Conservation (phyloP, 2,113 vertebrate species). For the Lathamus discolor region DNA sequence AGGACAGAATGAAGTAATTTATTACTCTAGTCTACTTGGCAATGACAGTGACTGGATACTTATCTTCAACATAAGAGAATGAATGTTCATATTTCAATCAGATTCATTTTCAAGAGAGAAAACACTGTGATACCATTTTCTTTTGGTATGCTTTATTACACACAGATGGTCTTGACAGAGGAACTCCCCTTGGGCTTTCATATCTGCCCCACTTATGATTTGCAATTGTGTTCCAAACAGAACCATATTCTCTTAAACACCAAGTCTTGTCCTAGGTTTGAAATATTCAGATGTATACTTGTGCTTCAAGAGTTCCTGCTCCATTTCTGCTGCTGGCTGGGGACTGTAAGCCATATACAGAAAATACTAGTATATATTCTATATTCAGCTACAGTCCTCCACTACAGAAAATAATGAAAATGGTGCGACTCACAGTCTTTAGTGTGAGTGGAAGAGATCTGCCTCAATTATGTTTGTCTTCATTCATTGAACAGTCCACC, state of each 20-base stretch:
- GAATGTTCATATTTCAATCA: slow-evolving; percentile 23
- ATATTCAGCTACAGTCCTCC: neutral
- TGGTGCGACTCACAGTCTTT: neutral
- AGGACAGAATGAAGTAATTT: neutral
- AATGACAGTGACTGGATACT: slow-evolving; percentile 12
- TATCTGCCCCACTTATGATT: slow-evolving; percentile 23
- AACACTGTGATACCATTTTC: slow-evolving; percentile 48
- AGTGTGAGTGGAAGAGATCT: neutral
- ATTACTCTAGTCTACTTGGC: slow-evolving; percentile 26
- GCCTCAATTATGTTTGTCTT: neutral
- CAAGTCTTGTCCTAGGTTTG: neutral
- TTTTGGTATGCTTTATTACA: slow-evolving; percentile 46
- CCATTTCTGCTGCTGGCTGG: neutral
- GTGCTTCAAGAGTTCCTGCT: neutral
- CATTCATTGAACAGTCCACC: neutral
- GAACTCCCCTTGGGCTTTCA: neutral
- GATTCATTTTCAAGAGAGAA: slow-evolving; percentile 35
- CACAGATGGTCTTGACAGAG: slow-evolving; percentile 6
- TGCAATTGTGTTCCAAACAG: neutral
- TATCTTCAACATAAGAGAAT: slow-evolving; percentile 11
- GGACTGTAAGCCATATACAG: neutral
- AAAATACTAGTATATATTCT: neutral
- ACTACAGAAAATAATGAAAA: neutral
- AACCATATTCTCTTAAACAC: neutral
- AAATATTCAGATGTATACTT: neutral